A percentile compares a stretch with the other conserved stretches of the same genome.
Conservation (phyloP, 2,888 invertebrate genomes). For the Drosophila lutescens region DNA sequence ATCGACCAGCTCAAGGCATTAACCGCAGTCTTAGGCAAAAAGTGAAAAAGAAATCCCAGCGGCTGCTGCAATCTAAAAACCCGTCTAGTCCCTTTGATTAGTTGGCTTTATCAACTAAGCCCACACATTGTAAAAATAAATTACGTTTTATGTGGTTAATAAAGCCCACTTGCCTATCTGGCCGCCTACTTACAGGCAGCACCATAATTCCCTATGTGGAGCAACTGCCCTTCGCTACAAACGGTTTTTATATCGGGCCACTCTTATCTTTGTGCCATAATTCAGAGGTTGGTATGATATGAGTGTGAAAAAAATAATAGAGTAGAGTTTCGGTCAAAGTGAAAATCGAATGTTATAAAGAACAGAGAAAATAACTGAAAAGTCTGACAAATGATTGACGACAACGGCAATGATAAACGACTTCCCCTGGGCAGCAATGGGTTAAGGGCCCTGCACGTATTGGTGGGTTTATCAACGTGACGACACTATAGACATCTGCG, state of each 20-base stretch:
- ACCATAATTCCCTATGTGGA: slow-evolving; percentile 49
- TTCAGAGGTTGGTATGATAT: slow-evolving; percentile 36
- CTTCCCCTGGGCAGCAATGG: slow-evolving; percentile 56
- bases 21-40: slow-evolving; percentile 7
- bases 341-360: slow-evolving; percentile 23
- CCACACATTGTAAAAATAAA: slow-evolving; percentile 59
- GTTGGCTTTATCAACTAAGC: slow-evolving; percentile 55
- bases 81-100: slow-evolving; percentile 48
- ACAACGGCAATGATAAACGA: slow-evolving; percentile 49
- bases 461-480: slow-evolving; percentile 38
- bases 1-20: neutral
- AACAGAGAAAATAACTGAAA: slow-evolving; percentile 37
- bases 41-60: slow-evolving; percentile 9
- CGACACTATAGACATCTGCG: slow-evolving; percentile 35
- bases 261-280: slow-evolving; percentile 53
- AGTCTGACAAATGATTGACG: slow-evolving; percentile 73
- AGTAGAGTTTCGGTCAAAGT: slow-evolving; percentile 9
- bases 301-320: slow-evolving; percentile 27
- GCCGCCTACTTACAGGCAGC: slow-evolving; percentile 43
- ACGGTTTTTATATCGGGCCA: slow-evolving; percentile 23
- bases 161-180: slow-evolving; percentile 59
- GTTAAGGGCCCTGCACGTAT: slow-evolving; percentile 51
- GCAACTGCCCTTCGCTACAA: slow-evolving; percentile 54
- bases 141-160: slow-evolving; percentile 49
- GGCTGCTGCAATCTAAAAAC: slow-evolving; percentile 22